Conservation (phyloP, 2,797 vertebrate species). For the Phalanger gymnotis region DNA sequence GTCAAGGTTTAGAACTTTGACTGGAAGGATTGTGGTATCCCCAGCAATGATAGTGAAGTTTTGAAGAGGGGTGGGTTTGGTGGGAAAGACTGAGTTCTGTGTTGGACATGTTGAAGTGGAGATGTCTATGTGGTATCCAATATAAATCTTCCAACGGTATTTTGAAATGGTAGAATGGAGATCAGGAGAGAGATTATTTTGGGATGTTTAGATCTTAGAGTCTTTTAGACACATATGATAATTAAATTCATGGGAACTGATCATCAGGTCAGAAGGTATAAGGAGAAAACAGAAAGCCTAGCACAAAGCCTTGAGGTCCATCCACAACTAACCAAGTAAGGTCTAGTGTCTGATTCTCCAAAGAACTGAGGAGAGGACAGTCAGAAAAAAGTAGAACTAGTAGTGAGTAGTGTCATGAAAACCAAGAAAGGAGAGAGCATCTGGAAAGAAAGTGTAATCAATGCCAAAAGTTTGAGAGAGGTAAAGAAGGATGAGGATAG, state of each 20-base stretch:
- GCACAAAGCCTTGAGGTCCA: neutral
- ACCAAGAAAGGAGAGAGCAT: neutral
- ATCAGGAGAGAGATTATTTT: neutral
- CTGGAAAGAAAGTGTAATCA: neutral
- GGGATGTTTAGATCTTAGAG: neutral
- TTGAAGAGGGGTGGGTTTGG: neutral
- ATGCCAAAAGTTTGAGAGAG: neutral
- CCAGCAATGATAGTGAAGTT: neutral
- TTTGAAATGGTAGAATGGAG: neutral
- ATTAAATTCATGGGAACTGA: neutral
- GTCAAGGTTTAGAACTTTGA: neutral
- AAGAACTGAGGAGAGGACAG: neutral
- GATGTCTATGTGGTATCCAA: neutral
- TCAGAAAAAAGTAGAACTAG: neutral
- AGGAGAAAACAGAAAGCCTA: neutral
- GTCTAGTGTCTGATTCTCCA: neutral
- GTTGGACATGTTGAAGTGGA: neutral
- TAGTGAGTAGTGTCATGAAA: neutral
- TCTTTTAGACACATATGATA: neutral
- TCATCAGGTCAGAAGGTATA: neutral
- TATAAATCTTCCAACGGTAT: neutral
- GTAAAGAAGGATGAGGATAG: neutral
- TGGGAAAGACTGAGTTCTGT: neutral
- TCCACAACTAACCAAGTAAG: neutral
- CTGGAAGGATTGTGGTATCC: neutral